Base-by-base conservation (phyloP, 2,797 vertebrate genomes). In the Eurystomus glaucurus region DNA sequence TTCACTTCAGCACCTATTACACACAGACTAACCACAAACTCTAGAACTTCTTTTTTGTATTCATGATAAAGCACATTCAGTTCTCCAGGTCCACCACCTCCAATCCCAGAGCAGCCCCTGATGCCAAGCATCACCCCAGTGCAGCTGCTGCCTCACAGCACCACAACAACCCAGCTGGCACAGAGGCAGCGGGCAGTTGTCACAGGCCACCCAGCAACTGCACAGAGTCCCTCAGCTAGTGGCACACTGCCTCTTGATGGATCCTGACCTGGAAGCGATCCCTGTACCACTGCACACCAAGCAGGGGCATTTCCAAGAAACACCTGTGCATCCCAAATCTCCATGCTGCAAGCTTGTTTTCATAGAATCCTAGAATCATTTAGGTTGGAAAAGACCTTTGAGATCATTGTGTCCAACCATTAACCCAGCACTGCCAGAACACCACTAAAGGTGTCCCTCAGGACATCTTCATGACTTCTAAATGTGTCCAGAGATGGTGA, bases 281-380 rank as follows among this genome's bases (percentile, higher is more conserved):
- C 39, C 35, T 14, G 43, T 10, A 28, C 21, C 19, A 6, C 14
- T 2, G 0, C 15, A 0, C 3, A 26, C 23, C 50, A 74, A 69
- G 33, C 2, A 12, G 29, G 10, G 12, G 6, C 19, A 21, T 46
- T 43, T 51, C 76, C 77, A 46, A 39, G 18, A 78, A 81, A 48
- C 7, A 52, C 52, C 9, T 6, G 14, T 10, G 28, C 31, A 60
- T 10, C 39, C 18, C 45, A 46, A 2, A 19, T 43, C 29, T 10
- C 51, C 33, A 9, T 5, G 43, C 54, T 29, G 37, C 65, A 46
- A 14, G 51, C 14, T 37, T 51, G 14, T 41, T 62, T 46, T 43
- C 22, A 23, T 37, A 37, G 37, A 37, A 37, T 37, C 37, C 37
- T 37, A 37, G 37, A 37, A 37, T 37, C 37, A 37, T 37, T 37